Evolutionary conservation across 2,113 vertebrate species (phyloP), one percentile per base, ranked within the genome.

Genomic region (Oophaga pumilio): DNA sequence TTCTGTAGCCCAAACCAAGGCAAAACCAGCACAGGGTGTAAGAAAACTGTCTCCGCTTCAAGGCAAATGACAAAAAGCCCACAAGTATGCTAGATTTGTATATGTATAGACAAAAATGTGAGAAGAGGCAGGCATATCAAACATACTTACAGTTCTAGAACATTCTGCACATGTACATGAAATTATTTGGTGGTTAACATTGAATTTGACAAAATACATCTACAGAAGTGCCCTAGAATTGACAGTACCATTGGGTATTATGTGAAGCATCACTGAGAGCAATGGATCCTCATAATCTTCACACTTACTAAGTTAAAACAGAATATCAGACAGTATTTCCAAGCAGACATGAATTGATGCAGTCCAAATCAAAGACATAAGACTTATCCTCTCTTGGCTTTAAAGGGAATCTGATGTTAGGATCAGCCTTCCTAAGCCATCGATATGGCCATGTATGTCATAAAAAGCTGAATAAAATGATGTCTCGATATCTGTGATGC

Each of bases 81-180:
- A 73, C 0, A 73, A 69, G 68, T 33, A 15, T 5, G 77, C 52
- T 26, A 79, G 8, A 57, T 4, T 56, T 28, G 12, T 2, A 0
- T 59, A 60, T 59, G 89, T 74, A 50, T 88, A 69, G 90, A 90
- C 89, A 87, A 71, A 33, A 71, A 71, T 2, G 2, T 66, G 6
- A 24, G 10, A 66, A 66, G 9, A 56, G 8, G 53, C 9, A 66
- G 60, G 60, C 17, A 20, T 0, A 20, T 20, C 22, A 66, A 11
- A 66, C 20, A 62, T 22, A 9, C 22, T 22, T 59, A 20, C 5
- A 6, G 5, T 22, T 62, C 60, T 62, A 22, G 1, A 22, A 2
- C 60, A 22, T 62, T 62, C 60, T 62, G 60, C 22, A 62, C 20
- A 22, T 0, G 20, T 6, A 62, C 20, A 22, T 62, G 60, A 22